These are phyloP conservation scores for Molossus molossus DNA, from an alignment of 2,797 vertebrate species.

Conservation along the genomic window DNA sequence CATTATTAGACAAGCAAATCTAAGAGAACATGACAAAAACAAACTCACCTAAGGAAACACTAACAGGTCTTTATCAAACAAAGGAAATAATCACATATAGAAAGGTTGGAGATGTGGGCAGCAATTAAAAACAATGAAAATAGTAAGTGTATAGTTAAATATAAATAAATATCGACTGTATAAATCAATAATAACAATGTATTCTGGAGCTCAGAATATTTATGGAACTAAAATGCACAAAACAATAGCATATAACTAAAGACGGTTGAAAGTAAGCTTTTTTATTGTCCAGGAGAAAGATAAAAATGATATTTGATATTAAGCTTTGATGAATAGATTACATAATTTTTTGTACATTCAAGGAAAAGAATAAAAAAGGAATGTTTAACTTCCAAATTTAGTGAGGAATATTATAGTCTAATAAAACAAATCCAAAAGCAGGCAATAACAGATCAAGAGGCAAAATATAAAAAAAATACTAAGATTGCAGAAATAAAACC, in stretches of 20 bases:
- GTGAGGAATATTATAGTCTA: background rate
- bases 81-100: background rate
- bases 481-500: conserved; percentile 23
- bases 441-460: background rate
- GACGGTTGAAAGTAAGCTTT: background rate
- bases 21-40: background rate
- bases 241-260: background rate
- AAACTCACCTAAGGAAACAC: background rate
- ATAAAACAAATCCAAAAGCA: conserved; percentile 23
- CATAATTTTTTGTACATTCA: conserved; percentile 2
- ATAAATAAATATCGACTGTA: conserved; percentile 3
- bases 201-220: background rate
- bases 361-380: background rate
- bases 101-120: background rate
- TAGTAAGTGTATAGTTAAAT: background rate
- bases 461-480: background rate
- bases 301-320: conserved; percentile 42
- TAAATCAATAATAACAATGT: conserved; percentile 25
- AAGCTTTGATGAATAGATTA: conserved; percentile 42
- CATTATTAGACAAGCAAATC: background rate
- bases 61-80: background rate
- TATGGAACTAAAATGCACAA: conserved; percentile 37
- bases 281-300: conserved; percentile 15
- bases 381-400: conserved; percentile 7
- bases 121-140: conserved; percentile 13